Evolutionary conservation across 2,113 vertebrate species (phyloP).

Genomic region (Syngnathoides biaculeatus): DNA sequence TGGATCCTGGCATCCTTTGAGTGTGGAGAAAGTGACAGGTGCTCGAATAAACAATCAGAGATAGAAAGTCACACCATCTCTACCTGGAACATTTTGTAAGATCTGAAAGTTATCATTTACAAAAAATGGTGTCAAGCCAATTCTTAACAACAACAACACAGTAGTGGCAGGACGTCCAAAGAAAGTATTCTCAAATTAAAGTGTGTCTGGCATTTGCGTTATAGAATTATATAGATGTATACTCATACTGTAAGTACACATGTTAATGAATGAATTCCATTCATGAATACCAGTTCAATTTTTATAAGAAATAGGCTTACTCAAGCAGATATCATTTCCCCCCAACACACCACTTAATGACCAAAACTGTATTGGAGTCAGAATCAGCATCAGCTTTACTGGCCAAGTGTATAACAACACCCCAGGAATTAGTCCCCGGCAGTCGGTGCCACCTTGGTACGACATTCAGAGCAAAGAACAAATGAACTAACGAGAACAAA

Average conservation of each 20-base stretch:
- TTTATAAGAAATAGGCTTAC: not conserved
- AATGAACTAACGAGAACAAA: too few species aligned
- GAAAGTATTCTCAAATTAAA: not conserved
- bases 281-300: not conserved
- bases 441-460: too few species aligned
- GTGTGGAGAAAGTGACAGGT: slow-evolving; percentile 61
- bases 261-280: too few species aligned
- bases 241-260: not conserved
- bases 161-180: not conserved
- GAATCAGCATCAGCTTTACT: too few species aligned
- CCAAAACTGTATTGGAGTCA: not conserved
- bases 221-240: not conserved
- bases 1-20: slow-evolving; percentile 37
- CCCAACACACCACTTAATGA: not conserved
- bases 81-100: slow-evolving; percentile 56
- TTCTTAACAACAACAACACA: slow-evolving; percentile 40
- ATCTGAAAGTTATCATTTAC: slow-evolving; percentile 65
- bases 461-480: too few species aligned
- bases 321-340: not conserved
- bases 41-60: slow-evolving; percentile 61
- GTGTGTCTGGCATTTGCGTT: not conserved
- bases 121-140: slow-evolving; percentile 28
- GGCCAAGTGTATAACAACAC: too few species aligned
- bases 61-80: slow-evolving; percentile 66
- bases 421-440: too few species aligned